Evolutionary conservation across 2,888 invertebrate genomes (phyloP).

Genomic region (Dicyrtoma fusca): DNA sequence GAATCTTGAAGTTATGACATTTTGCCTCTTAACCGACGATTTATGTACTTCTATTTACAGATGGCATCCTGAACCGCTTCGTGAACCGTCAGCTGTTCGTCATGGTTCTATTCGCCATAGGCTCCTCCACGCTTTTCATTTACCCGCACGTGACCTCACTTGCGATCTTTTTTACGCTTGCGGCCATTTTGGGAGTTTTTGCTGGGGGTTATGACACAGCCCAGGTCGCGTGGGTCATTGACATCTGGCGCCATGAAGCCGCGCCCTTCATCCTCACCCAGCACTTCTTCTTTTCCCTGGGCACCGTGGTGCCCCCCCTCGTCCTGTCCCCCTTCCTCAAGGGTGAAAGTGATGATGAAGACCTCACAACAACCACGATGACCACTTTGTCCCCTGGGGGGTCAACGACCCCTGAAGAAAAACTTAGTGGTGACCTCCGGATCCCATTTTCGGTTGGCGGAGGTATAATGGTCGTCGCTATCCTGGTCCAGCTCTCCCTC

Average conservation of each 20-base stretch:
- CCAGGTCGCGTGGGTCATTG: constrained; percentile 46
- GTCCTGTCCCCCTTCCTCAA: constrained; percentile 39
- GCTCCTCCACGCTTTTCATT: constrained; percentile 22
- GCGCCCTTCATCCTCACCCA: constrained; percentile 43
- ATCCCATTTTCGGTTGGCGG: no score
- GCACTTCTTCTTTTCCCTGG: constrained; percentile 43
- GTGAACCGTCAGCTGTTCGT: constrained; percentile 38
- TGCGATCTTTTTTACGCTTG: constrained; percentile 27
- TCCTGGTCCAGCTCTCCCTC: no score
- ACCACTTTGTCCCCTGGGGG: no score
- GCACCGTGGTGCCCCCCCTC: constrained; percentile 37
- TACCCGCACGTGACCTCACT: constrained; percentile 31
- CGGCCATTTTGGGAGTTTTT: constrained; percentile 36
- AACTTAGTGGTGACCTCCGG: no score
- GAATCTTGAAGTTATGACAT: no score
- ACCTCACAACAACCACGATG: no score
- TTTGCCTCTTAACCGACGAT: no score
- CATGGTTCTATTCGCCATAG: constrained; percentile 19
- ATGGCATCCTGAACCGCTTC: constrained; percentile 33
- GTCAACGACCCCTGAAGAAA: no score
- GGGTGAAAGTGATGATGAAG: neutral
- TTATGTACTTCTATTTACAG: constrained; percentile 28
- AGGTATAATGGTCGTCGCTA: no score
- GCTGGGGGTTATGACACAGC: constrained; percentile 45
- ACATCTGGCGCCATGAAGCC: constrained; percentile 42